These are phyloP conservation scores for Cataglyphis rosenhaueri DNA, from an alignment of 2,888 invertebrate species.

Conservation along the genomic window DNA sequence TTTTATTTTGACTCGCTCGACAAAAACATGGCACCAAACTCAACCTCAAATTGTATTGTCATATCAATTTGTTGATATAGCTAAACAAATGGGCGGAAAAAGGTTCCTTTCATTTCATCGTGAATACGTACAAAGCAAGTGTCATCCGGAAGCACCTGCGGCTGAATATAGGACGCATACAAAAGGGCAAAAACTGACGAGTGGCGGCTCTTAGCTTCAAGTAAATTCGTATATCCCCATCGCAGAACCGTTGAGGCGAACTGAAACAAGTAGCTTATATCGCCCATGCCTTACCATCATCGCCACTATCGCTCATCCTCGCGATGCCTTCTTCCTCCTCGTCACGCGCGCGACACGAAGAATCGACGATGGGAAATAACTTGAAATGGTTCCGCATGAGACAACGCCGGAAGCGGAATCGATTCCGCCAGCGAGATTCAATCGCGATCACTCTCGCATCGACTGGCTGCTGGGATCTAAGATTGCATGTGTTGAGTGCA, in stretches of 20 bases:
- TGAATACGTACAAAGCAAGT: conserved; percentile 38
- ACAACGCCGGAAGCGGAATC: conserved; percentile 69
- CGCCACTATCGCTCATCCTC: conserved; percentile 30
- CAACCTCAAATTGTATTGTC: not conserved
- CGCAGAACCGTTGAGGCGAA: conserved; percentile 41
- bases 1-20: not conserved
- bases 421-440: conserved; percentile 73
- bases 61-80: conserved; percentile 32
- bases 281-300: conserved; percentile 27
- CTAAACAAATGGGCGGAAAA: conserved; percentile 1
- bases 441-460: conserved; percentile 63
- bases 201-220: conserved; percentile 56
- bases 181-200: conserved; percentile 46
- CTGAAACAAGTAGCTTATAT: conserved; percentile 56
- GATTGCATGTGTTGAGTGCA: conserved; percentile 30
- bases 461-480: conserved; percentile 51
- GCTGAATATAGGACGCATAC: conserved; percentile 38
- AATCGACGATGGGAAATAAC: conserved; percentile 75
- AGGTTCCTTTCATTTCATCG: conserved; percentile 15
- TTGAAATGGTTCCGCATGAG: conserved; percentile 67
- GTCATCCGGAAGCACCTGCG: conserved; percentile 50
- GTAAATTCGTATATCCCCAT: conserved; percentile 72
- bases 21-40: not conserved
- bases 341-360: conserved; percentile 54
- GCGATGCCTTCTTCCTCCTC: conserved; percentile 14